Evolutionary conservation across 2,797 vertebrate genomes (phyloP), one percentile per base, ranked within the genome.

Genomic region (Rhinatrema bivittatum): DNA sequence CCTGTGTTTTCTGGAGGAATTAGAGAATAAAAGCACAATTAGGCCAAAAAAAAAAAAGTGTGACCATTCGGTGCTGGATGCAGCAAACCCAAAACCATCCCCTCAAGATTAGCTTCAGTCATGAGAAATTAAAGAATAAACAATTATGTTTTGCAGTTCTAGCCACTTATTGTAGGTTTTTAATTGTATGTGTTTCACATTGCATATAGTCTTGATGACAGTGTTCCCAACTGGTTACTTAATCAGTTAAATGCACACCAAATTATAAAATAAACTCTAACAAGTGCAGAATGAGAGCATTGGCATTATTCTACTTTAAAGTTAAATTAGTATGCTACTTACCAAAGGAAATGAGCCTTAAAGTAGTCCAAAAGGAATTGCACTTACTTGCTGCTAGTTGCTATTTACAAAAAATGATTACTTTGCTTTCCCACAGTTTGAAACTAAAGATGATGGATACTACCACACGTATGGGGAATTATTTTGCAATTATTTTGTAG

Each of bases 361-460:
- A 40, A 22, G 12, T n/a, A 54, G 12, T n/a, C 27, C 22, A 21
- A 9, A 12, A 56, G 30, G 22, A 54, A 65, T 42, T 20, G 39
- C 10, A 56, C 9, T 19, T 33, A 21, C 9, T 19, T 33, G 21
- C 16, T n/a, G n/a, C n/a, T 29, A 31, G 12, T 16, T 32, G 5
- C 43, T 56, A 36, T 34, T 47, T 48, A 52, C 26, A 18, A 18
- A 42, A 27, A 45, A 42, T 50, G 33, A 42, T 5, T 2, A 33
- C 11, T 25, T 5, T 2, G 33, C 11, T 25, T 16, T 0, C 0
- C 13, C 13, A 11, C 33, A 47, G 52, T 50, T 29, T 33, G 16
- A 13, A 29, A 46, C 14, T n/a, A 26, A 15, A 15, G 27, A 27
- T 16, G n/a, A n/a, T n/a, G n/a, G n/a, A n/a, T n/a, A n/a, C n/a